These are phyloP conservation scores for Eptesicus fuscus DNA, from an alignment of 2,113 vertebrate species.

Conservation along the genomic window DNA sequence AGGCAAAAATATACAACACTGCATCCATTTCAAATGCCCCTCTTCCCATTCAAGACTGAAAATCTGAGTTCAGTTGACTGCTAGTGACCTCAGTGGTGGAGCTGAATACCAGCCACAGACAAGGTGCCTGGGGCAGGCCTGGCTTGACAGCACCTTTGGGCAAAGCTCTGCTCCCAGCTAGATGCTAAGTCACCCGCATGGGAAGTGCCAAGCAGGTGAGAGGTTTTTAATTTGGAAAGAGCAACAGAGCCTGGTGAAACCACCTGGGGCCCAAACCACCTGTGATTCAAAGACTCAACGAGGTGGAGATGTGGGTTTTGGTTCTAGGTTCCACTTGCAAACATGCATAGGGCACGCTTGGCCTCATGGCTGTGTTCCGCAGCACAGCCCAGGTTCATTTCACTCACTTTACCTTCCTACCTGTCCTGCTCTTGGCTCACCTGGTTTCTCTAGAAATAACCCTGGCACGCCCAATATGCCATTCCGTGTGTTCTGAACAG, in stretches of 20 bases:
- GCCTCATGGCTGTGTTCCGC: fast-evolving
- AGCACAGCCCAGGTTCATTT: not conserved
- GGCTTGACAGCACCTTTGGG: not conserved
- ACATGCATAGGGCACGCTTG: fast-evolving
- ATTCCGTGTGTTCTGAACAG: not conserved
- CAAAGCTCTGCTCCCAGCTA: not conserved
- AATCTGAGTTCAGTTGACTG: not conserved
- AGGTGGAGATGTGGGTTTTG: fast-evolving
- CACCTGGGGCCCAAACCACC: not conserved
- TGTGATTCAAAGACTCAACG: fast-evolving
- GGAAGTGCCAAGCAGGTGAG: not conserved
- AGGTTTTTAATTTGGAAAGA: not conserved
- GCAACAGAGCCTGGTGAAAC: not conserved
- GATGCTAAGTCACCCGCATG: not conserved
- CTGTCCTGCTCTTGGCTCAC: fast-evolving
- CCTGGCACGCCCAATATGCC: too few relatives aligned
- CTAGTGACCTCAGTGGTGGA: not conserved
- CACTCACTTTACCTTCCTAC: not conserved
- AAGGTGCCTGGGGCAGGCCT: too few relatives aligned
- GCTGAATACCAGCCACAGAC: fast-evolving
- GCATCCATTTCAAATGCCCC: not conserved
- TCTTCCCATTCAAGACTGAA: not conserved
- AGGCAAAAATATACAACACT: not conserved
- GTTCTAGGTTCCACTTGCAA: not conserved
- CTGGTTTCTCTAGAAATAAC: too few relatives aligned